Base-by-base conservation (phyloP, 2,797 vertebrate genomes). In the Ataeniobius toweri region DNA sequence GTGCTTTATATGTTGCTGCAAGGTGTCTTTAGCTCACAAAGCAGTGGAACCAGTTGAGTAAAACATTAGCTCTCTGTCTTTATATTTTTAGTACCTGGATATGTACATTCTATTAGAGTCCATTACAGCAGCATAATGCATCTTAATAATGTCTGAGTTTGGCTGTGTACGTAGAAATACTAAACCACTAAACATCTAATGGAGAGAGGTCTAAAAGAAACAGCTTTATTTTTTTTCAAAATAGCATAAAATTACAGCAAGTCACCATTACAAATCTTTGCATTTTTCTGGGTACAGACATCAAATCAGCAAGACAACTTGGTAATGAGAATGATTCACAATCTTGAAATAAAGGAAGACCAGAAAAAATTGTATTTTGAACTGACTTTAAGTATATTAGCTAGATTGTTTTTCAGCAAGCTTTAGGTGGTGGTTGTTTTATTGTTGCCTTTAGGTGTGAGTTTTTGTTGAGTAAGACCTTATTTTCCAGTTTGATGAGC, bases 161-260 rank as follows among this genome's bases (percentile, higher is more conserved):
- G 59, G 71, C n/a, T 13, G 58, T 50, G 56, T 71, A 59, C 36
- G 56, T 59, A 71, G 84, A 88, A 89, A 88, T 59, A 46, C 31
- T 48, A 89, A 80, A 87, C 81, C 72, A 65, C 39, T 61, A 68
- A 85, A 85, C 71, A 87, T 79, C 82, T 88, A 88, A 90, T 80
- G 83, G 77, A 80, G 48, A 75, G 26, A 67, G 44, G 65, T 83
- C 77, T 85, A 65, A 81, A 75, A 78, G 51, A 69, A 79, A 65
- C 20, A 53, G 46, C 55, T 81, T 16, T 22, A 20, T 73, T 86
- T 85, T 81, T 81, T 81, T 67, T 26, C 26, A 63, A 77, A 81
- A 84, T 46, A 74, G 63, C n/a, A 76, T 89, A 85, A 88, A 87
- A 84, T 90, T 89, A 84, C 85, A 85, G 2, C 1, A 20, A 46